Conservation (phyloP, 1,140 invertebrate genomes). For the Sinella curviseta region DNA sequence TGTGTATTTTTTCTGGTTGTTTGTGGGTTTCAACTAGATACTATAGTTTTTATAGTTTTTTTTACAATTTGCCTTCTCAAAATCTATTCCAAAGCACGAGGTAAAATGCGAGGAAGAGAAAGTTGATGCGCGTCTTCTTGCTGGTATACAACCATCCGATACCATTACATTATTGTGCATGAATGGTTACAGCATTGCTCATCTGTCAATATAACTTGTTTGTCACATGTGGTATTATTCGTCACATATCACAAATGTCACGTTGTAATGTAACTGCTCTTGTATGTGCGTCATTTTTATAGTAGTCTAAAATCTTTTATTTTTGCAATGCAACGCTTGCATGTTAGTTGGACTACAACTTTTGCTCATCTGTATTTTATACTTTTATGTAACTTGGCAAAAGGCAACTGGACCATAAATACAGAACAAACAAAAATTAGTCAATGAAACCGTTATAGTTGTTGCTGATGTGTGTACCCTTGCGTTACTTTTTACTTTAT, state of each 20-base stretch:
- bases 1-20: too few relatives aligned
- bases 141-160: not conserved
- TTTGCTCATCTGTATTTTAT: too few relatives aligned
- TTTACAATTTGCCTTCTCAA: too few relatives aligned
- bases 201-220: not conserved
- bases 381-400: too few relatives aligned
- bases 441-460: not conserved
- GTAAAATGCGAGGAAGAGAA: not conserved
- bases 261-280: not conserved
- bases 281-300: not conserved
- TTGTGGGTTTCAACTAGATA: too few relatives aligned
- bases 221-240: not conserved
- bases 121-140: not conserved
- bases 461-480: not conserved
- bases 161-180: not conserved
- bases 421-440: conserved; percentile 7
- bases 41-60: too few relatives aligned
- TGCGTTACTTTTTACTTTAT: not conserved
- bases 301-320: not conserved
- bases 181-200: not conserved
- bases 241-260: not conserved
- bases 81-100: too few relatives aligned
- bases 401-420: not conserved
- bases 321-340: not conserved
- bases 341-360: not conserved